A percentile compares a stretch with the other conserved stretches of the same genome.
Evolutionary conservation across 1,140 invertebrate species (phyloP).

Genomic region (Choristoneura fumiferana): DNA sequence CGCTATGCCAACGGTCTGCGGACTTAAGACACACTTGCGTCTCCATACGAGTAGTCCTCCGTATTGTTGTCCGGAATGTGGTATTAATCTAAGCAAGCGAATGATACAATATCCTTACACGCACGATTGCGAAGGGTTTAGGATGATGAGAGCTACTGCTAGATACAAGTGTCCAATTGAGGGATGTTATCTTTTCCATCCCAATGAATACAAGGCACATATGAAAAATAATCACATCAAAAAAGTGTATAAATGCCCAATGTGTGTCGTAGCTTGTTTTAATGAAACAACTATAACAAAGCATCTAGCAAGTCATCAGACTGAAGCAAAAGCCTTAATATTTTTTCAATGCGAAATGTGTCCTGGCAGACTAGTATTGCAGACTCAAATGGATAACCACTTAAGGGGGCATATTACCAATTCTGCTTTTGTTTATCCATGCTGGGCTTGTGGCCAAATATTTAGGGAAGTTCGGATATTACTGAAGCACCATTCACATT

Average conservation of each 20-base stretch:
- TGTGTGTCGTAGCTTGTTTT: constrained; percentile 59
- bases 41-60: constrained; percentile 69
- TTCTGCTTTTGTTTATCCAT: constrained; percentile 44
- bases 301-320: constrained; percentile 40
- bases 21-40: constrained; percentile 67
- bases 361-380: constrained; percentile 47
- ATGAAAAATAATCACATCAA: constrained; percentile 67
- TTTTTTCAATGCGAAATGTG: constrained; percentile 65
- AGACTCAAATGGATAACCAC: constrained; percentile 49
- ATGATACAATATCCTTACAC: constrained; percentile 50
- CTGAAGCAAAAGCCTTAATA: constrained; percentile 29
- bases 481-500: constrained; percentile 48
- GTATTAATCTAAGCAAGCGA: constrained; percentile 51
- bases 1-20: constrained; percentile 69
- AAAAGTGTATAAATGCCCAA: constrained; percentile 62
- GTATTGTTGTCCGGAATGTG: constrained; percentile 78
- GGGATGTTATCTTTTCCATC: constrained; percentile 64
- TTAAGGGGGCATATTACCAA: constrained; percentile 43
- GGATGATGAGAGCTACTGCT: constrained; percentile 71
- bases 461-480: constrained; percentile 42
- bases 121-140: constrained; percentile 76
- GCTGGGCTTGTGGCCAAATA: constrained; percentile 50
- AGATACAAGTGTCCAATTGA: constrained; percentile 60
- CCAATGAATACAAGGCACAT: constrained; percentile 66
- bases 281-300: constrained; percentile 46